These are phyloP conservation scores for Semaprochilodus insignis DNA, from an alignment of 2,797 vertebrate genomes.

Conservation along the genomic window DNA sequence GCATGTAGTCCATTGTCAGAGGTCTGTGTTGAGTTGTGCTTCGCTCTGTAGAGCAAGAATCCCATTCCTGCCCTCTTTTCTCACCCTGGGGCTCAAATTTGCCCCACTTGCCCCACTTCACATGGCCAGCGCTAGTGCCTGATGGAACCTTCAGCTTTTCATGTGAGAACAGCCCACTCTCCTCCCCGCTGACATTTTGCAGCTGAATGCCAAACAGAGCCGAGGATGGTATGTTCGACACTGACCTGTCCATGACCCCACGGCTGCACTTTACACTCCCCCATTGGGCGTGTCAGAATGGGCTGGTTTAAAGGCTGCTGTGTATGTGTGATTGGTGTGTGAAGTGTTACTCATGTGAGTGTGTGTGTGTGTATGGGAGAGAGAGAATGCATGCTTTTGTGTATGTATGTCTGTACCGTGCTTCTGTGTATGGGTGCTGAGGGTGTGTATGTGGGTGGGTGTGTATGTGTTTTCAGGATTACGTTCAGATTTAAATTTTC, in stretches of 20 bases:
- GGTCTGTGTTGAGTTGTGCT: neutral
- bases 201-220: constrained; percentile 66
- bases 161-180: constrained; percentile 39
- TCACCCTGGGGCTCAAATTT: constrained; percentile 29
- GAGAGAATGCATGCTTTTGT: constrained; percentile 2
- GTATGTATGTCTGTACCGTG: constrained; percentile 21
- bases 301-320: constrained; percentile 63
- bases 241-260: constrained; percentile 78
- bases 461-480: constrained; percentile 19
- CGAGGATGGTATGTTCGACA: constrained; percentile 66
- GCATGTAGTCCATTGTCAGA: neutral
- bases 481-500: no score
- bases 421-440: constrained; percentile 60
- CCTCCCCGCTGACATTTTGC: constrained; percentile 54
- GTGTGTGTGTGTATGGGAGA: constrained; percentile 42
- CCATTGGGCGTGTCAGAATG: constrained; percentile 59
- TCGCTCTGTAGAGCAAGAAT: constrained; percentile 6
- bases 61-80: constrained; percentile 19
- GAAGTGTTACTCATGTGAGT: constrained; percentile 59
- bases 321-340: constrained; percentile 61
- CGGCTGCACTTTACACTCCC: constrained; percentile 66
- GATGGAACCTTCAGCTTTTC: constrained; percentile 32
- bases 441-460: constrained; percentile 57
- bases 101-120: constrained; percentile 52
- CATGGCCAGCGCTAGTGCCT: constrained; percentile 13